phyloP scores from a whole-genome alignment of 2,888 invertebrate species.

The Adineta ricciae region DNA sequence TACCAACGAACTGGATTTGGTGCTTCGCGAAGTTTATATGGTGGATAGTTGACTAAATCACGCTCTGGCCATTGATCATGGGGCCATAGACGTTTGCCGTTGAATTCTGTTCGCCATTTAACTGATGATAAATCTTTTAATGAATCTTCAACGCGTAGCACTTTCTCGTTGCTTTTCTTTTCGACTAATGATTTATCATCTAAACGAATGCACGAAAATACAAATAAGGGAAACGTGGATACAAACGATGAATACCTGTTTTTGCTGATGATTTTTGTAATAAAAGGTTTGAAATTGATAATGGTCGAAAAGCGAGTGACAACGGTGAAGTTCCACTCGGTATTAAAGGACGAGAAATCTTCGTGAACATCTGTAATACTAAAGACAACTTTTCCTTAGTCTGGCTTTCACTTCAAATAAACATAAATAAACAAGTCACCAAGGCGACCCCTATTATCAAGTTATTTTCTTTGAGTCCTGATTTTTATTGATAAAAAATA shows the following conservation, averaged over 20 bases:
- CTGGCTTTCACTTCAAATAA: background rate
- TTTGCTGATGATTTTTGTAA: background rate
- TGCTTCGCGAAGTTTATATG: conserved; percentile 60
- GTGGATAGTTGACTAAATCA: conserved; percentile 66
- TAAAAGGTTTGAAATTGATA: background rate
- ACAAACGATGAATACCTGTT: background rate
- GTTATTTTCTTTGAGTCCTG: background rate
- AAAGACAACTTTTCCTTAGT: background rate
- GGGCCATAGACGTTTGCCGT: conserved; percentile 20
- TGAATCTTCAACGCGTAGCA: background rate
- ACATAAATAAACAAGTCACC: background rate
- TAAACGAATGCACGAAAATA: background rate
- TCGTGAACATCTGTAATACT: background rate
- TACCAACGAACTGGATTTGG: conserved; percentile 70
- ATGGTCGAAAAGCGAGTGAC: background rate
- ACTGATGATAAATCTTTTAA: background rate
- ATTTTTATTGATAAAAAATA: background rate
- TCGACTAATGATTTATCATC: background rate
- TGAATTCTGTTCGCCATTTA: background rate
- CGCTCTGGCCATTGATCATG: conserved; percentile 55
- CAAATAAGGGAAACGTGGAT: background rate
- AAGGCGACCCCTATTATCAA: background rate
- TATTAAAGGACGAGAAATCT: background rate
- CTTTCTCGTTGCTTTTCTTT: background rate
- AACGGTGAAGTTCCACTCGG: background rate